phyloP scores from a whole-genome alignment of 2,797 vertebrate species.

The Jordanella pulchra region DNA sequence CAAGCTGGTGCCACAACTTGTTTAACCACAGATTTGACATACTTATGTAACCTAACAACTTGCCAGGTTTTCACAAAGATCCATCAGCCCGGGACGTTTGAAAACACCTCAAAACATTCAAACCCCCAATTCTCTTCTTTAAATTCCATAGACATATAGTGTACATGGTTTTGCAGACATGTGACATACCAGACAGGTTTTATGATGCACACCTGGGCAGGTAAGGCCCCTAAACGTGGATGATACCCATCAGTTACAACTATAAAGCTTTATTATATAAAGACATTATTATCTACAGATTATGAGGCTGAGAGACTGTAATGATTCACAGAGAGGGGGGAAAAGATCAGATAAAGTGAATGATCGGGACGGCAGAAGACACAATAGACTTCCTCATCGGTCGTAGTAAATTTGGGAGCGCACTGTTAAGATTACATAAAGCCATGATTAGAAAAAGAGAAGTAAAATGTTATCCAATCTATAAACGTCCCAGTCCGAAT shows the following conservation, averaged over 20 bases:
- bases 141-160: no score
- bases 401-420: constrained; percentile 45
- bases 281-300: not conserved
- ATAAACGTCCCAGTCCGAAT: not conserved
- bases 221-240: constrained; percentile 48
- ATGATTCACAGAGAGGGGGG: not conserved
- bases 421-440: constrained; percentile 32
- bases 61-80: constrained; percentile 7
- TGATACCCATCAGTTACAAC: constrained; percentile 31
- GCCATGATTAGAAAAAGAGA: not conserved
- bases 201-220: constrained; percentile 34
- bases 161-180: no score
- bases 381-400: constrained; percentile 71
- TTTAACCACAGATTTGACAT: constrained; percentile 1
- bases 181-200: not conserved
- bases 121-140: not conserved
- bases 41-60: constrained; percentile 15
- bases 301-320: not conserved
- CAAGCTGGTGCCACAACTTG: not conserved
- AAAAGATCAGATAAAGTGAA: not conserved
- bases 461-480: not conserved
- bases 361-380: constrained; percentile 44
- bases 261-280: not conserved
- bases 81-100: constrained; percentile 14
- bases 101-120: constrained; percentile 3